A percentile compares a stretch with the other conserved stretches of the same genome.
These are phyloP conservation scores for Cephonodes hylas DNA, from an alignment of 2,888 invertebrate genomes.

Conservation along the genomic window DNA sequence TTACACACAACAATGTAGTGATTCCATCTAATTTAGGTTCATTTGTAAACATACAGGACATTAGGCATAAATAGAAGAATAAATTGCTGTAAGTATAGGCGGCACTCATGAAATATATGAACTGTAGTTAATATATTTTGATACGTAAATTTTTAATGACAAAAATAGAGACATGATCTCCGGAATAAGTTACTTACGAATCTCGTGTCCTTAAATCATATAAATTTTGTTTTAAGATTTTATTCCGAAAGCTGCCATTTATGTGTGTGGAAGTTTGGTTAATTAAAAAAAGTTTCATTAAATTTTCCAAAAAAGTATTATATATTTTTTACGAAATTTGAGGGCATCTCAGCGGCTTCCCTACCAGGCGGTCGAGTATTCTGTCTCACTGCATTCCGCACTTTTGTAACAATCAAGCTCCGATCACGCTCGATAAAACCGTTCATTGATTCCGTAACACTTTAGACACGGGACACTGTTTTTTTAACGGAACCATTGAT, in stretches of 20 bases:
- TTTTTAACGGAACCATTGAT: conserved; percentile 28
- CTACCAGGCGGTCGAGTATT: conserved; percentile 50
- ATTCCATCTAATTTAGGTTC: not conserved
- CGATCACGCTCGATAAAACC: conserved; percentile 47
- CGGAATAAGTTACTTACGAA: no score
- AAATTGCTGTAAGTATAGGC: not conserved
- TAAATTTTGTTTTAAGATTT: no score
- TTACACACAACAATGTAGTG: not conserved
- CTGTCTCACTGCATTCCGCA: conserved; percentile 53
- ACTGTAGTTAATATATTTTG: no score
- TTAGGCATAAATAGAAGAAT: not conserved
- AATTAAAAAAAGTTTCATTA: no score
- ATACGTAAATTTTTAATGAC: no score
- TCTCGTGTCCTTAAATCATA: no score
- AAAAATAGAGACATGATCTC: no score
- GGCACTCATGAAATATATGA: no score
- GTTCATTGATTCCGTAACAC: conserved; percentile 42
- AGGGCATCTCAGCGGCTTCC: conserved; percentile 13
- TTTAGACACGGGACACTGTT: conserved; percentile 46
- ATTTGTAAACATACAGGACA: not conserved
- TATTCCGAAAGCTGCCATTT: no score
- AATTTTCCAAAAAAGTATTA: not conserved
- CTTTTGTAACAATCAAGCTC: conserved; percentile 54
- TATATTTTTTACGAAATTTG: not conserved
- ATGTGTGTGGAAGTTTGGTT: no score